Evolutionary conservation across 2,888 invertebrate species (phyloP).

Genomic region (Lacanobia wlatinum): DNA sequence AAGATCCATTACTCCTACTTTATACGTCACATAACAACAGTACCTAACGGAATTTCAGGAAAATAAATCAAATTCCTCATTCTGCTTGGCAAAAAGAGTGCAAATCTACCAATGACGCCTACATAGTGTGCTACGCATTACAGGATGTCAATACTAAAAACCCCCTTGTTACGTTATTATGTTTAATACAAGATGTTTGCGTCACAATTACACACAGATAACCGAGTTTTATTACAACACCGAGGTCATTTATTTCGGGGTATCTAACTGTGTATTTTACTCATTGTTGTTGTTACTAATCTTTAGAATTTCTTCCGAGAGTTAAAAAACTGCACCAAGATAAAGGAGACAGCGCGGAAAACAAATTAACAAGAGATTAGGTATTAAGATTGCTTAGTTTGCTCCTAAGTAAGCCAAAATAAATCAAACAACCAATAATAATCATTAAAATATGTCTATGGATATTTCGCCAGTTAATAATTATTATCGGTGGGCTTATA

Average conservation of each 20-base stretch:
- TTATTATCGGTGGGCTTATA: no score
- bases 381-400: neutral
- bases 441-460: no score
- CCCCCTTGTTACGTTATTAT: neutral
- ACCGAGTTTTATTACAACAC: neutral
- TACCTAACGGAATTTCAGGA: conserved; percentile 24
- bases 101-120: conserved; percentile 3
- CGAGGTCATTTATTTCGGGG: conserved; percentile 28
- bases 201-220: conserved; percentile 41
- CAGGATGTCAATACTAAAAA: conserved; percentile 28
- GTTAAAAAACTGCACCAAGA: neutral
- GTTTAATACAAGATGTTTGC: conserved; percentile 9
- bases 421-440: no score
- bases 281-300: conserved; percentile 14
- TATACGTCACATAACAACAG: conserved; percentile 17
- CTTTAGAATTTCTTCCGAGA: neutral
- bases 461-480: no score
- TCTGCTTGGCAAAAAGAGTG: neutral
- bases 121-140: conserved; percentile 4
- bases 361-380: neutral
- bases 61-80: conserved; percentile 8
- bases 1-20: neutral
- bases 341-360: neutral
- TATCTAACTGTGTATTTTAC: neutral
- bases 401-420: no score